phyloP scores from a whole-genome alignment of 1,140 invertebrate genomes.

The Trichonephila clavipes region DNA sequence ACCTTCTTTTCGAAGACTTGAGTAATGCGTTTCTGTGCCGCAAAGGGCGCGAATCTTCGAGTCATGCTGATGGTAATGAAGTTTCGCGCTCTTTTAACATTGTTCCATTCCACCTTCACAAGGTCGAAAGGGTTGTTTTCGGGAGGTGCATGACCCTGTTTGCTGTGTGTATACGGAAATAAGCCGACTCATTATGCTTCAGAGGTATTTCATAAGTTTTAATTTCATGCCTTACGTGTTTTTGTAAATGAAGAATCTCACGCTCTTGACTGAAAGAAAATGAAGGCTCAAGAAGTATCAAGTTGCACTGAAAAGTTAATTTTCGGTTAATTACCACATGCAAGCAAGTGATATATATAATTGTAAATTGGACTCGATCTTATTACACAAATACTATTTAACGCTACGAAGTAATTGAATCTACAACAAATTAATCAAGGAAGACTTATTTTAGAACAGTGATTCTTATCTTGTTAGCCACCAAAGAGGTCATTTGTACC shows the following conservation, averaged over 20 bases:
- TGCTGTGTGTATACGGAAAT: not conserved
- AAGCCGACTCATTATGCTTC: not conserved
- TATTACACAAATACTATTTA: no score
- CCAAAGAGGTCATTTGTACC: no score
- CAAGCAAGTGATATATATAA: no score
- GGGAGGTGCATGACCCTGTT: slow-evolving; percentile 36
- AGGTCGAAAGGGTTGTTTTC: slow-evolving; percentile 37
- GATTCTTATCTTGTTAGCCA: no score
- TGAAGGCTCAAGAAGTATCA: not conserved
- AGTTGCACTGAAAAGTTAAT: not conserved
- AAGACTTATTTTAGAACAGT: no score
- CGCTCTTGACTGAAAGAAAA: not conserved
- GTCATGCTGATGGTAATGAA: not conserved
- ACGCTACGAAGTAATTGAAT: no score
- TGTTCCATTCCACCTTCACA: not conserved
- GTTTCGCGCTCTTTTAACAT: not conserved
- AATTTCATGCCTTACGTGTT: not conserved
- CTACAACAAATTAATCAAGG: no score
- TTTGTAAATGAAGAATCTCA: not conserved
- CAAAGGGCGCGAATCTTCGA: not conserved
- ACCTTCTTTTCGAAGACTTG: not conserved
- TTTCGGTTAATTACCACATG: no score
- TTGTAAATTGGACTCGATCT: no score
- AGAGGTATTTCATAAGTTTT: no score
- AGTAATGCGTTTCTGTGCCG: not conserved